Evolutionary conservation across 2,888 invertebrate genomes (phyloP), one percentile per base, ranked within the genome.

Genomic region (Lochmaea crataegi): DNA sequence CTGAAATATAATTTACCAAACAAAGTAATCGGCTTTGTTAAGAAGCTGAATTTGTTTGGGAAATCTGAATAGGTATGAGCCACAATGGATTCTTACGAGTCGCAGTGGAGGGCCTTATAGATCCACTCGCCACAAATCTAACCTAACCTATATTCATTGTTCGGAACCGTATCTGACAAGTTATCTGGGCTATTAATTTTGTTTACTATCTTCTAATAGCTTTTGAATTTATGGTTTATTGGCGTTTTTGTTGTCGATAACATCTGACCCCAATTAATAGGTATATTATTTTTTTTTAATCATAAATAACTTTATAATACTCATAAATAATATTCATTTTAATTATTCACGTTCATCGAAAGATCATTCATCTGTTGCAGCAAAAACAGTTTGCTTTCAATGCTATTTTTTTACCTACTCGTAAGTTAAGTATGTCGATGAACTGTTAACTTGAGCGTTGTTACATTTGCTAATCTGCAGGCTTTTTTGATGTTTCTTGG

Each of bases 351-450:
- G 5, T 48, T 18, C 9, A 18, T 16, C 16, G 4, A 10, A 63
- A 42, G 18, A 63, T 41, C 38, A 41, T 63, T 63, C 61, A 63
- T 66, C 65, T 68, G 68, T 57, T 57, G 45, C 71, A 58, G 65
- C 68, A 58, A 57, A 60, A 73, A 74, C 58, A 56, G 69, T 75
- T 76, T 76, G 73, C 68, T 77, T 77, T 75, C 74, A 71, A 70
- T 72, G 61, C 68, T 70, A 75, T 72, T 75, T 68, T 75, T 75
- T 75, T 72, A 74, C 72, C 75, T 75, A 77, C 76, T 77, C 75
- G 74, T 60, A 60, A 72, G 68, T 71, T 76, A 76, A 71, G 70
- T 72, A 63, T 73, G 76, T 76, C 77, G 71, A 22, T 69, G 72
- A 75, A 77, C 76, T 67, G 76, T 73, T 73, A 38, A 38, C 65